Evolutionary conservation across 2,113 vertebrate genomes (phyloP).

Genomic region (Edolisoma coerulescens): DNA sequence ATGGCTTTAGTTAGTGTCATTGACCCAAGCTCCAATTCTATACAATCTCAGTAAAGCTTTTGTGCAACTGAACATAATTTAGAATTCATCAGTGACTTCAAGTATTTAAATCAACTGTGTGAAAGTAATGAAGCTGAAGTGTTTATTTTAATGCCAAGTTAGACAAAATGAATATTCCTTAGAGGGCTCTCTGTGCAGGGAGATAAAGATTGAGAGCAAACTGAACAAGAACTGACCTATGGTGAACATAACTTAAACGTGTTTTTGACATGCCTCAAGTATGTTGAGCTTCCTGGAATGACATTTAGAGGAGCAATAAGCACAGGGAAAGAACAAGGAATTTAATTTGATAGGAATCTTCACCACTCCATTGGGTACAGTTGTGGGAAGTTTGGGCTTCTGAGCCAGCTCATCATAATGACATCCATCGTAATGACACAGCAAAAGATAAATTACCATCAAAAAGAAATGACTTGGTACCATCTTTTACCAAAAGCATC

Average conservation of each 20-base stretch:
- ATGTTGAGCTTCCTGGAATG: rapidly evolving
- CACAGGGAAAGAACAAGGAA: background rate
- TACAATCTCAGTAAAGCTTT: background rate
- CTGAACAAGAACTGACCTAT: background rate
- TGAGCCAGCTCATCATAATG: background rate
- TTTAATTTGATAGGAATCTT: background rate
- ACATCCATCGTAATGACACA: background rate
- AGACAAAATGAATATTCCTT: background rate
- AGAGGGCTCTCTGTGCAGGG: background rate
- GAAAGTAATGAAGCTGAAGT: background rate
- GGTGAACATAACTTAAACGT: background rate
- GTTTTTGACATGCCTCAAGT: background rate
- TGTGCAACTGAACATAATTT: background rate
- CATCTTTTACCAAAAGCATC: background rate
- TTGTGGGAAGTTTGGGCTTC: background rate
- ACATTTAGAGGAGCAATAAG: background rate
- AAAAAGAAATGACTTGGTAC: background rate
- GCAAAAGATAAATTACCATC: background rate
- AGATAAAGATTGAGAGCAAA: background rate
- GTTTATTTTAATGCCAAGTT: background rate
- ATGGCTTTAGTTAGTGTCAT: background rate
- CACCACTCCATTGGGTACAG: background rate
- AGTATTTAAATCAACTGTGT: background rate
- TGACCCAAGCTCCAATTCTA: background rate
- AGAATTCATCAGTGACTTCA: background rate